Evolutionary conservation across 2,113 vertebrate species (phyloP).

Genomic region (Porphyrio hochstetteri): DNA sequence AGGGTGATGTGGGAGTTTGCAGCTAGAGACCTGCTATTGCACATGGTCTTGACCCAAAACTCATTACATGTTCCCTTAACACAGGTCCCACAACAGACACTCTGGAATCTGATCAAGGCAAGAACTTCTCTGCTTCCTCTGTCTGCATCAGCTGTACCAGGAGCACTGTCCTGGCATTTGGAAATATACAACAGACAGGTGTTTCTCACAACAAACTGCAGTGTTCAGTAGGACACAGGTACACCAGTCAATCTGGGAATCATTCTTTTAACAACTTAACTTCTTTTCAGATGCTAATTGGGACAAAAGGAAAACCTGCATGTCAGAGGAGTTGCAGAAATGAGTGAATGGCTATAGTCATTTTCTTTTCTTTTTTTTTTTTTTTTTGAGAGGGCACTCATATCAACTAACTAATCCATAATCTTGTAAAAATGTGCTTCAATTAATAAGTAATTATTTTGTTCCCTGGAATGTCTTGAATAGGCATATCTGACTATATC

Average conservation of each 20-base stretch:
- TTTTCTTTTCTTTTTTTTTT: too few relatives aligned
- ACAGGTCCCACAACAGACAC: not conserved
- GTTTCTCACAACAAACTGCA: not conserved
- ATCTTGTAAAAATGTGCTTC: not conserved
- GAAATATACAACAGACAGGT: rapidly evolving
- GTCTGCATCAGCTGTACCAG: not conserved
- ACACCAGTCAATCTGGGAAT: not conserved
- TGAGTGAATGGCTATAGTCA: rapidly evolving
- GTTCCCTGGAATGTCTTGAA: not conserved
- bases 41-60: not conserved
- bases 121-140: not conserved
- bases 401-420: not conserved
- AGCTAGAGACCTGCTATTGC: not conserved
- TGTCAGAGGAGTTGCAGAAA: not conserved
- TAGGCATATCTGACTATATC: not conserved
- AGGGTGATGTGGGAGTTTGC: rapidly evolving
- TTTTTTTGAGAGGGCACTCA: not conserved
- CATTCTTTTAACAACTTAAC: not conserved
- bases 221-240: not conserved
- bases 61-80: not conserved
- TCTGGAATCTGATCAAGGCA: not conserved
- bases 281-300: not conserved
- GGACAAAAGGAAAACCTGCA: not conserved
- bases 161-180: not conserved
- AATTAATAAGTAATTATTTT: not conserved